Percentiles rank a stretch among this genome's conserved stretches.
These are phyloP conservation scores for Ecliptopera silaceata DNA, from an alignment of 2,888 invertebrate species.

Conservation along the genomic window DNA sequence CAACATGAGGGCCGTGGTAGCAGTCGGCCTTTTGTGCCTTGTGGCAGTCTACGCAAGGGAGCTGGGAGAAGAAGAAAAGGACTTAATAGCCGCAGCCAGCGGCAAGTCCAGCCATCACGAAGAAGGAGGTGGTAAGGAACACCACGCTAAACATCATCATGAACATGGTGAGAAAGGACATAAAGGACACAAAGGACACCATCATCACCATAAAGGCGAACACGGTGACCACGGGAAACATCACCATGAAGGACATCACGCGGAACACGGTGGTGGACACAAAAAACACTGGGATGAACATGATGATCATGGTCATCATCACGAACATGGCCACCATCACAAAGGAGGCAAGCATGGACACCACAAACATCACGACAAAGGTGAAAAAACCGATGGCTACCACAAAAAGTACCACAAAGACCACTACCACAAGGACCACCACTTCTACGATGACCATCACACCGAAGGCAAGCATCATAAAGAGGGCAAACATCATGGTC, in stretches of 20 bases:
- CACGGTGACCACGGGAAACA: constrained; percentile 73
- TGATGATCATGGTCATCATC: constrained; percentile 72
- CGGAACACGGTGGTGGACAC: constrained; percentile 71
- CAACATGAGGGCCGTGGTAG: constrained; percentile 72
- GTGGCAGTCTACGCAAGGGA: constrained; percentile 68
- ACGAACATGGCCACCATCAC: constrained; percentile 75
- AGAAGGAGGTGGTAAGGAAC: constrained; percentile 72
- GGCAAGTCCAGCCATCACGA: constrained; percentile 66
- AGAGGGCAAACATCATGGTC: constrained; percentile 74
- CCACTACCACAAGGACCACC: constrained; percentile 76
- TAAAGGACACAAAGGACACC: constrained; percentile 76
- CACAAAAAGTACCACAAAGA: constrained; percentile 79
- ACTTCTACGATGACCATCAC: constrained; percentile 77
- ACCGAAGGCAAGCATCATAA: constrained; percentile 77
- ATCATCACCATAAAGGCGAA: constrained; percentile 75
- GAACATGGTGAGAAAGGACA: constrained; percentile 72
- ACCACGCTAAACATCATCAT: constrained; percentile 72
- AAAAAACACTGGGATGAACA: constrained; percentile 75
- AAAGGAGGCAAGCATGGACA: constrained; percentile 76
- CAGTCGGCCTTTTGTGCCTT: constrained; percentile 67
- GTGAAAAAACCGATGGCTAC: constrained; percentile 72
- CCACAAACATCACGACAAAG: constrained; percentile 74
- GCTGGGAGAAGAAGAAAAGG: constrained; percentile 65
- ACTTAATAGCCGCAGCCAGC: constrained; percentile 72
- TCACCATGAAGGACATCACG: constrained; percentile 71